A percentile compares a stretch with the other conserved stretches of the same genome.
Evolutionary conservation across 92 coral and sea anemone genomes (phyloP).

Genomic region (Montipora capitata): DNA sequence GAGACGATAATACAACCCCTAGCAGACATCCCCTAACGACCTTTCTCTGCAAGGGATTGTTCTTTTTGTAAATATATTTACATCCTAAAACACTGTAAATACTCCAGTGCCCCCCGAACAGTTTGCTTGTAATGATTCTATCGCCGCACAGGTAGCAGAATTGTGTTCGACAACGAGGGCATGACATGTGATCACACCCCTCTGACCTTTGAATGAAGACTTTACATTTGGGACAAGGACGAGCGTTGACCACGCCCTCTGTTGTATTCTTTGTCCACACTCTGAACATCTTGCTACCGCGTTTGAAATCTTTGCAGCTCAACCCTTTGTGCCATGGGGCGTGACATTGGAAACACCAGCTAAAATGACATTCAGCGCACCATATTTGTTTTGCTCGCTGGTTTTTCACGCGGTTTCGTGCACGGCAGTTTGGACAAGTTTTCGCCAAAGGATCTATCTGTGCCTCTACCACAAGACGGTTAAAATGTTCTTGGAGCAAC

Average conservation of each 20-base stretch:
- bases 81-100: conserved; percentile 55
- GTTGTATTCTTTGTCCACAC: conserved; percentile 35
- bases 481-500: conserved; percentile 47
- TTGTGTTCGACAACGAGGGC: conserved; percentile 43
- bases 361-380: conserved; percentile 35
- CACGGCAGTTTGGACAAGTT: conserved; percentile 57
- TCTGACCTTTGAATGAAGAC: conserved; percentile 45
- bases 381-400: conserved; percentile 5
- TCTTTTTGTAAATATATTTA: conserved; percentile 32
- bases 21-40: conserved; percentile 28
- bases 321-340: conserved; percentile 58
- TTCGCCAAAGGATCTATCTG: conserved; percentile 33
- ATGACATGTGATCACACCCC: conserved; percentile 61
- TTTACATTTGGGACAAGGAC: conserved; percentile 49
- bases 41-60: conserved; percentile 50
- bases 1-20: conserved; percentile 10
- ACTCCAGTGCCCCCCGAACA: conserved; percentile 56
- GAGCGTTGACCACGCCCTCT: conserved; percentile 30
- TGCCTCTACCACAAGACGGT: conserved; percentile 39
- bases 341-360: conserved; percentile 53
- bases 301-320: conserved; percentile 54
- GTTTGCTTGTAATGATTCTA: conserved; percentile 23
- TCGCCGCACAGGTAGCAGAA: conserved; percentile 60
- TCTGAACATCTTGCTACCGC: conserved; percentile 53
- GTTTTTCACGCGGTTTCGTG: conserved; percentile 12